A percentile compares a stretch with the other conserved stretches of the same genome.
phyloP scores from a whole-genome alignment of 2,113 vertebrate genomes.

The human region GRCh38 chr12:76940001-76940500 shows the following conservation, averaged over 20 bases:
- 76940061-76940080: neutral
- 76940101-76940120: neutral
- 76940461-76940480: conserved; percentile 1
- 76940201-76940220: neutral
- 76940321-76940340: neutral
- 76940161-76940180: neutral
- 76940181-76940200: neutral
- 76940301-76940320: neutral
- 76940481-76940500: neutral
- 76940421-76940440: neutral
- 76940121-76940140: neutral
- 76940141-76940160: neutral
- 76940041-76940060: neutral
- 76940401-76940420: neutral
- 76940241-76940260: neutral
- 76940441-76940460: neutral
- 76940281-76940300: neutral
- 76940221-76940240: neutral
- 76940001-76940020: neutral
- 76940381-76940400: neutral
- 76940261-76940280: neutral
- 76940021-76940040: neutral
- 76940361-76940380: neutral
- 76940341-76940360: neutral
- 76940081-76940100: neutral